Evolutionary conservation across 1,140 invertebrate genomes (phyloP), one percentile per base, ranked within the genome.

Genomic region (Macrostomum lignano): DNA sequence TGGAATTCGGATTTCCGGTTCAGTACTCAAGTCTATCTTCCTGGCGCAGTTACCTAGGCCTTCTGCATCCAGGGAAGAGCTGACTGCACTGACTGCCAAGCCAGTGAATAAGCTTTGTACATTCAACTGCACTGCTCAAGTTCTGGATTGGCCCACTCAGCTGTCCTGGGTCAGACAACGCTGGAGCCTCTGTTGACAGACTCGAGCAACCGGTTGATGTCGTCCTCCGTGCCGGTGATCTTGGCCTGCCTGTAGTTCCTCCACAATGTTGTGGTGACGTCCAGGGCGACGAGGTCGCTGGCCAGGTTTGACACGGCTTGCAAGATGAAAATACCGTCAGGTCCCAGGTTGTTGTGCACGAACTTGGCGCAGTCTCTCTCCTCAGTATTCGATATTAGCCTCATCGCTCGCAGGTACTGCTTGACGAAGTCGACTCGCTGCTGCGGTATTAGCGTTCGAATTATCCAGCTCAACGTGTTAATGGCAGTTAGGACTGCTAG

Each of bases 401-500:
- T 38, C 34, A 21, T 36, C n/a, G 34, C 39, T 41, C 52, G 54
- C 9, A 59, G 42, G 36, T 58, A 56, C 40, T 57, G 58, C 31
- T 46, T 39, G 15, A 59, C 42, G 39, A 54, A 59, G 17, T 51
- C 46, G 24, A 53, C 46, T 29, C 55, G 38, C 21, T 47, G 49
- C 17, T 34, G 37, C 20, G 37, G 36, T 26, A 44, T 34, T 9
- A 34, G 15, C 15, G 40, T 17, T 14, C 38, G 29, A 35, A 32
- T 55, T 3, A 57, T 39, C 53, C 55, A 59, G 9, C 43, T 35
- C 4, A 52, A 31, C 28, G 58, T 48, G 36, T 45, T 51, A 38
- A 60, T 50, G 29, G 56, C 43, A 7, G 60, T 55, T 11, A 61
- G 45, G 13, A 55, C 40, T 30, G 58, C 50, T 9, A 64, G 54